Evolutionary conservation across 2,113 vertebrate species (phyloP), one percentile per base, ranked within the genome.

Genomic region (Lepidothrix coronata): DNA sequence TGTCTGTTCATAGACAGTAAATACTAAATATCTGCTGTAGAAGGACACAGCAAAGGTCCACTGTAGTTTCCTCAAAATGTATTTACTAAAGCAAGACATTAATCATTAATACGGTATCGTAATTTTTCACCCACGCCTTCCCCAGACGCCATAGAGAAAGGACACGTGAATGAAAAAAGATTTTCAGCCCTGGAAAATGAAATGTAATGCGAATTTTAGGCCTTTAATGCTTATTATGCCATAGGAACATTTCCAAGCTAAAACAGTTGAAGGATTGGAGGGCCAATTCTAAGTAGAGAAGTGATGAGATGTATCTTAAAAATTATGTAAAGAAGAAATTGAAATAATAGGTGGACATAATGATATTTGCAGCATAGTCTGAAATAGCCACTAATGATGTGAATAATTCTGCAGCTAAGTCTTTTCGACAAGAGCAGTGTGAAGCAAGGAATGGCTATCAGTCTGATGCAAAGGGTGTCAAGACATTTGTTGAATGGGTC

Each of bases 401-500:
- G 67, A 59, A 55, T 96, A 77, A 72, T 95, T 97, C 92, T 91
- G 67, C 83, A 99, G 99, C 92, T 95, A 99, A 99, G 98, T 98
- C 97, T 88, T 99, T 99, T 95, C 98, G 99, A 13, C 99, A 99
- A 85, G 99, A 99, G 96, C 99, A 99, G 74, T 99, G 99, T 87
- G 99, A 99, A 91, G 98, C 98, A 74, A 98, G 99, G 55, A 99
- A 99, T n/a, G 99, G 99, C 8, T 99, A 98, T 74, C 99, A 99
- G 87, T 99, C 99, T 9, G 99, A 99, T n/a, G 97, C 99, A 28
- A 99, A 99, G 94, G 99, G 99, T 55, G 98, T 99, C 75, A 99
- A 99, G 98, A 99, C 99, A 0, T 99, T 99, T 61, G 99, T 99
- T 62, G 99, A 99, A 91, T 99, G 99, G 99, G 98, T 99, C 52